A percentile compares a stretch with the other conserved stretches of the same genome.
phyloP scores from a whole-genome alignment of 2,888 invertebrate genomes.

The Cryptus viduatorius region DNA sequence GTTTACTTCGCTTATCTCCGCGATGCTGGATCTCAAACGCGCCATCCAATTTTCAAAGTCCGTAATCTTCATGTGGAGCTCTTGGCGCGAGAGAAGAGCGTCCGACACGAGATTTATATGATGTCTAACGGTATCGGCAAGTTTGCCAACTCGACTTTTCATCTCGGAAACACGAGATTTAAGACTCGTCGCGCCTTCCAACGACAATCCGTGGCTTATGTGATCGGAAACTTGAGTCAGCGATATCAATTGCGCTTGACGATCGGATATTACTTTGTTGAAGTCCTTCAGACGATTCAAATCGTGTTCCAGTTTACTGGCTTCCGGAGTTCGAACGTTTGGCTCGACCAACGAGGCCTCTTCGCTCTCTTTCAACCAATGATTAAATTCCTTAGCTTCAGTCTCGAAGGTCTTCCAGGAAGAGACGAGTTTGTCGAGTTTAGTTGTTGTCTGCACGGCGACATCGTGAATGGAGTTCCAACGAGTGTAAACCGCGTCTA shows the following conservation, averaged over 20 bases:
- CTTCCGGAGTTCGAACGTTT: constrained; percentile 89
- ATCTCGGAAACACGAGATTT: constrained; percentile 91
- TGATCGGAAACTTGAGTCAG: constrained; percentile 93
- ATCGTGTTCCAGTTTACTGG: constrained; percentile 92
- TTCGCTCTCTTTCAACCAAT: constrained; percentile 91
- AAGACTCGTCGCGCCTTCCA: constrained; percentile 91
- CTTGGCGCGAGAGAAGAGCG: constrained; percentile 92
- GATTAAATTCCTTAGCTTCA: constrained; percentile 91
- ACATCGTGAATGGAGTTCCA: constrained; percentile 94
- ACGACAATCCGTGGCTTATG: constrained; percentile 91
- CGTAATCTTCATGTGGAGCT: constrained; percentile 92
- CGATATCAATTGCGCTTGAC: constrained; percentile 93
- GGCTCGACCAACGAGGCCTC: constrained; percentile 87
- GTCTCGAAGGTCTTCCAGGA: constrained; percentile 94
- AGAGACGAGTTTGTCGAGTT: constrained; percentile 91
- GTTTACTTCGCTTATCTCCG: constrained; percentile 92
- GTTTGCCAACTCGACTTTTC: constrained; percentile 90
- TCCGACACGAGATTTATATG: constrained; percentile 93
- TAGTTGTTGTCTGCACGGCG: constrained; percentile 91
- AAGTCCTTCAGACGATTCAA: constrained; percentile 92
- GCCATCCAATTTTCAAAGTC: constrained; percentile 94
- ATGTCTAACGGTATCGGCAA: constrained; percentile 91
- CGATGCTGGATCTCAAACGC: constrained; percentile 89
- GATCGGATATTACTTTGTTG: constrained; percentile 94
- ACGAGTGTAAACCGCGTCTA: constrained; percentile 93